A percentile compares a stretch with the other conserved stretches of the same genome.
These are phyloP conservation scores for Mirza zaza DNA, from an alignment of 2,113 vertebrate species.

Conservation along the genomic window DNA sequence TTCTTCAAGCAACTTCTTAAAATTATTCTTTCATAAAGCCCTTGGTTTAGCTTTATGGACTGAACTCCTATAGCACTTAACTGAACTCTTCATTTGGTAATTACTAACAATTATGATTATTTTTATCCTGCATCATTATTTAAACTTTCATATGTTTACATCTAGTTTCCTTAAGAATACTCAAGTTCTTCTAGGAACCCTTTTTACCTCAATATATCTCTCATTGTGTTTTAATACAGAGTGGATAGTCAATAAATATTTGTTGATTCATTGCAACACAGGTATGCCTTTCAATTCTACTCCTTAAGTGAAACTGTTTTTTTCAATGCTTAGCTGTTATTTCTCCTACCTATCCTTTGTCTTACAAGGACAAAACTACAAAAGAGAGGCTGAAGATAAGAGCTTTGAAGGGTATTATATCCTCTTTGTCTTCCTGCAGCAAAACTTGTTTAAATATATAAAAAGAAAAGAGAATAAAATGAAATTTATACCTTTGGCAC, in stretches of 20 bases:
- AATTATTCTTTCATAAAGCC: neutral
- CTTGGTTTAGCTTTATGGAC: neutral
- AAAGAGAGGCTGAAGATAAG: neutral
- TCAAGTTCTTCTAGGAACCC: neutral
- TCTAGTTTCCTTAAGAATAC: neutral
- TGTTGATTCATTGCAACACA: neutral
- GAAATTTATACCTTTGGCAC: neutral
- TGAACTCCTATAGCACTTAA: neutral
- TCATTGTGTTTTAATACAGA: neutral
- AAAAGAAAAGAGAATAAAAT: constrained; percentile 22
- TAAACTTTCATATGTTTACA: neutral
- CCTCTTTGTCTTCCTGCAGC: neutral
- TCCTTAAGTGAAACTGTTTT: neutral
- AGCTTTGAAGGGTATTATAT: neutral
- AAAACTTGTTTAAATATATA: neutral
- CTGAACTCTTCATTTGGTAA: neutral
- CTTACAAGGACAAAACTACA: constrained; percentile 29
- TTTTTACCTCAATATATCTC: neutral
- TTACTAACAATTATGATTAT: constrained; percentile 15
- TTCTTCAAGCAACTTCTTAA: neutral
- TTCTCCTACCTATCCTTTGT: neutral
- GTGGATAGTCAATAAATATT: neutral
- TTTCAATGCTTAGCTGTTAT: neutral
- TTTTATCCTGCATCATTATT: neutral
- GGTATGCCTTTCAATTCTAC: neutral